A percentile compares a stretch with the other conserved stretches of the same genome.
Evolutionary conservation across 2,797 vertebrate genomes (phyloP).

Genomic region (Brachyalestes nurse): DNA sequence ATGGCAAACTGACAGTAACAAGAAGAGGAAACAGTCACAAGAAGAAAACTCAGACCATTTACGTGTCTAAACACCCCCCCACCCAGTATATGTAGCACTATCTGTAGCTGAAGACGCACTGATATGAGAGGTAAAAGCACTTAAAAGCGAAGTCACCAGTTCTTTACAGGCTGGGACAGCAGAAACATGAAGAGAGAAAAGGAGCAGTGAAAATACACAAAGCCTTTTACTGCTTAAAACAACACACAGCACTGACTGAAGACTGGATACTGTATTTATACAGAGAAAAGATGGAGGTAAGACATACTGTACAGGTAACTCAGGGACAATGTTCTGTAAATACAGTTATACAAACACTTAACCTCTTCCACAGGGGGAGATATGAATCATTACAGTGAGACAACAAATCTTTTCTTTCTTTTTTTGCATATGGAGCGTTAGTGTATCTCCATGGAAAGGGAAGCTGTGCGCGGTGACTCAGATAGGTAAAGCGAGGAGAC

Average conservation of each 20-base stretch:
- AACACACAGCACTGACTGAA: constrained; percentile 6
- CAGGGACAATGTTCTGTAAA: constrained; percentile 3
- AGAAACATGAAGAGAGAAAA: constrained; percentile 35
- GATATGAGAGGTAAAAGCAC: constrained; percentile 48
- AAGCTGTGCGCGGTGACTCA: constrained; percentile 46
- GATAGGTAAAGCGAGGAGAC: constrained; percentile 47
- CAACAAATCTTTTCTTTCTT: constrained; percentile 16
- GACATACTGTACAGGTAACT: neutral
- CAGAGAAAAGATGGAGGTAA: constrained; percentile 21
- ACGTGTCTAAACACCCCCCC: constrained; percentile 40
- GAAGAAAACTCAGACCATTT: constrained; percentile 29
- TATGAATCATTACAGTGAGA: constrained; percentile 17
- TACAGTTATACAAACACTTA: neutral
- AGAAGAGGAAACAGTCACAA: too few species aligned
- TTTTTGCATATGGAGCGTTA: constrained; percentile 58
- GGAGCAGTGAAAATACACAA: constrained; percentile 24
- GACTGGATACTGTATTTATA: neutral
- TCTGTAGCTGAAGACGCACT: constrained; percentile 49
- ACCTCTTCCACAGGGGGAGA: neutral
- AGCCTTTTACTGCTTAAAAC: constrained; percentile 16
- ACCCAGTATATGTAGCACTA: constrained; percentile 48
- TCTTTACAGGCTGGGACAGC: constrained; percentile 42
- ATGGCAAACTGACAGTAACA: too few species aligned
- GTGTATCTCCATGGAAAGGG: constrained; percentile 5
- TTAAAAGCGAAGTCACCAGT: constrained; percentile 36